Evolutionary conservation across 2,113 vertebrate species (phyloP).

Genomic region (Nanorana parkeri): DNA sequence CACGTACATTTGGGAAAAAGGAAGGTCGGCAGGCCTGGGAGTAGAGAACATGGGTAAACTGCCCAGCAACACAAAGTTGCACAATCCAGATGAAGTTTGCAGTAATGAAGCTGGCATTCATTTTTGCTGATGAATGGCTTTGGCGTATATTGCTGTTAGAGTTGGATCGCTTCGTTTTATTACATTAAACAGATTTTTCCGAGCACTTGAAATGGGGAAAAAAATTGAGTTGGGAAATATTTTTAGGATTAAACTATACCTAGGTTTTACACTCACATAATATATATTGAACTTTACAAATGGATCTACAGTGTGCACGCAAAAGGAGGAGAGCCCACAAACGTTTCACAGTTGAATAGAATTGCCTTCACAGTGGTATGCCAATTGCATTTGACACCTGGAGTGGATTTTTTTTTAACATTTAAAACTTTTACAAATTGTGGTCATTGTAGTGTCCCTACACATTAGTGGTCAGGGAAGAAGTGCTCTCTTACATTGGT

Average conservation of each 20-base stretch:
- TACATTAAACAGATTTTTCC: constrained; percentile 23
- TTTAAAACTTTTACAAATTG: too few relatives aligned
- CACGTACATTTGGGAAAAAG: constrained; percentile 9
- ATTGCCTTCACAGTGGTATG: too few relatives aligned
- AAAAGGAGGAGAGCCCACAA: too few relatives aligned
- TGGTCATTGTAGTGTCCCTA: too few relatives aligned
- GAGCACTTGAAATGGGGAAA: not conserved
- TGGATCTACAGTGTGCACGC: too few relatives aligned
- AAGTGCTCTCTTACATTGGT: too few relatives aligned
- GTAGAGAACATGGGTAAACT: not conserved
- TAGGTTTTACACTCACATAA: not conserved
- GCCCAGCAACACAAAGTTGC: not conserved
- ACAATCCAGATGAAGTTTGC: constrained; percentile 3
- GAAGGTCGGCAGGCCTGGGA: constrained; percentile 19
- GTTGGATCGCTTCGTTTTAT: not conserved
- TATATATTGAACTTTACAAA: too few relatives aligned
- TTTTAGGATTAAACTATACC: not conserved
- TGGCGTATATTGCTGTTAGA: constrained; percentile 13
- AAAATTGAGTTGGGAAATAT: not conserved
- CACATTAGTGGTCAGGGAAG: too few relatives aligned
- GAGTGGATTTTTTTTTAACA: too few relatives aligned
- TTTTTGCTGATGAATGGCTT: not conserved
- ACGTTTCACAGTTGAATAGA: too few relatives aligned
- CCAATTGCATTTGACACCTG: too few relatives aligned
- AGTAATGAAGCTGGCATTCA: not conserved